Percentiles rank a stretch among this genome's conserved stretches.
Conservation (phyloP, 2,888 invertebrate species). For the Emmelina monodactyla region DNA sequence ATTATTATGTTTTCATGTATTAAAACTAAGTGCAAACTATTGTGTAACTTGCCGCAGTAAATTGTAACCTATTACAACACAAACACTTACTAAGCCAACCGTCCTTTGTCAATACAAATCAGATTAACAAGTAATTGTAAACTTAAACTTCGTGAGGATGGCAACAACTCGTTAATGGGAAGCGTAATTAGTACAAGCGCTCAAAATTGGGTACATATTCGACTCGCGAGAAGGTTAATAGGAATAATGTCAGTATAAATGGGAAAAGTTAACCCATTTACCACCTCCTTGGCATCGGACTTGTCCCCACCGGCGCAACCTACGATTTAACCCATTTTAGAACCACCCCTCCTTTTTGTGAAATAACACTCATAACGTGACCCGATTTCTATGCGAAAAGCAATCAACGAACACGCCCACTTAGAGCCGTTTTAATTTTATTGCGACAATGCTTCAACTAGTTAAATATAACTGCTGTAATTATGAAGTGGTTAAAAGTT, state of each 20-base stretch:
- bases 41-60: neutral
- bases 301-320: neutral
- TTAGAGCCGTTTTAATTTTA: too few species aligned
- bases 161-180: constrained; percentile 44
- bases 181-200: constrained; percentile 44
- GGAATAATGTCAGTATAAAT: constrained; percentile 57
- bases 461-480: too few species aligned
- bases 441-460: too few species aligned
- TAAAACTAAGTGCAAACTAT: neutral
- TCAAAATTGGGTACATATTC: constrained; percentile 45
- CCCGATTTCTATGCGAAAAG: constrained; percentile 25
- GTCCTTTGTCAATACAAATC: neutral
- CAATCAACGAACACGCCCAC: constrained; percentile 21
- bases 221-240: constrained; percentile 41
- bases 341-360: constrained; percentile 48
- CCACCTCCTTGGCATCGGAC: constrained; percentile 30
- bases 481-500: too few species aligned
- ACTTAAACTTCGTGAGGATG: constrained; percentile 6
- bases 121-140: neutral
- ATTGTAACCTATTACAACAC: too few species aligned
- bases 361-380: constrained; percentile 48
- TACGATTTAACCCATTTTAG: neutral
- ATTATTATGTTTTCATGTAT: too few species aligned
- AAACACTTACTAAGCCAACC: neutral
- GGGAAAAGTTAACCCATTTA: constrained; percentile 57